Percentiles rank a stretch among this genome's conserved stretches.
Conservation (phyloP, 2,797 vertebrate genomes). For the Notamacropus eugenii region DNA sequence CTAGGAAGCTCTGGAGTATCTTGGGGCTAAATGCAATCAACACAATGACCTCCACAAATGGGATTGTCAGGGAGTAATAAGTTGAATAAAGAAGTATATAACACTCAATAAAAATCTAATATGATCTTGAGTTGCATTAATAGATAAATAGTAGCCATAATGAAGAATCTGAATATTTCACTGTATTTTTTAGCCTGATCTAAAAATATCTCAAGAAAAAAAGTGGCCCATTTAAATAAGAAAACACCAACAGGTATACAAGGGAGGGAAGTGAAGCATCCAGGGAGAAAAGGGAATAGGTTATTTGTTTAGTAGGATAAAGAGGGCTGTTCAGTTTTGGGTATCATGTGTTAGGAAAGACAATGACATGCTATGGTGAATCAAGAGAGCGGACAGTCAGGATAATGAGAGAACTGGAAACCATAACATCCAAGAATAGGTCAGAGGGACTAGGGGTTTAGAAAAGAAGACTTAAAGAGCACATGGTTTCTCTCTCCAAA, state of each 20-base stretch:
- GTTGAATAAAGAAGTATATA: background rate
- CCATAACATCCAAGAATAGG: background rate
- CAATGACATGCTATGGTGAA: background rate
- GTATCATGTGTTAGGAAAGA: background rate
- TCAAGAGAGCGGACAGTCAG: background rate
- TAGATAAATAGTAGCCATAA: background rate
- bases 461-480: background rate
- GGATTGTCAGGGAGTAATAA: background rate
- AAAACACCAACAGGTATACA: background rate
- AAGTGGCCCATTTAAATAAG: background rate
- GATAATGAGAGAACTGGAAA: background rate
- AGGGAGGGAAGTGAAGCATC: background rate
- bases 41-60: background rate
- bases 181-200: background rate
- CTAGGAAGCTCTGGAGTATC: background rate
- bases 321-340: background rate
- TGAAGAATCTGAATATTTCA: background rate
- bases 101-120: background rate
- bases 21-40: background rate
- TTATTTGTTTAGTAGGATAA: background rate
- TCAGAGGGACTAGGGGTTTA: background rate
- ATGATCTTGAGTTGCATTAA: background rate
- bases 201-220: background rate
- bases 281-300: background rate
- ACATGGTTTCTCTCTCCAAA: background rate